Evolutionary conservation across 2,888 invertebrate species (phyloP).

Genomic region (Aproaerema taeniolella): DNA sequence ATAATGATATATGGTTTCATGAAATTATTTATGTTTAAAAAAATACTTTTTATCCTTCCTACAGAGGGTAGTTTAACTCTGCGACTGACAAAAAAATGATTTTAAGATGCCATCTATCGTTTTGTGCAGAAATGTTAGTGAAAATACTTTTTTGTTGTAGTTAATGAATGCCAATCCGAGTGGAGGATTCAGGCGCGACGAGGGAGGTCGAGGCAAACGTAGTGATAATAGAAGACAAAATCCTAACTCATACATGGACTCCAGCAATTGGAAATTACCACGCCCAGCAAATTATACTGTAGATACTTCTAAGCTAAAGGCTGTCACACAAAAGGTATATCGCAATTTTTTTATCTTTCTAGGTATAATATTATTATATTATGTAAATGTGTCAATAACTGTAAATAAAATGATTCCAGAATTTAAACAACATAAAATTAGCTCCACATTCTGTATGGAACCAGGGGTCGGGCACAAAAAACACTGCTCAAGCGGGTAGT

Average conservation of each 20-base stretch:
- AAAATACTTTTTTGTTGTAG: no score
- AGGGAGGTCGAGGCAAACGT: conserved; percentile 67
- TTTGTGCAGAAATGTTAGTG: no score
- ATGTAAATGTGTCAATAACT: no score
- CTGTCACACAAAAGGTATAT: conserved; percentile 52
- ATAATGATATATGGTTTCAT: no score
- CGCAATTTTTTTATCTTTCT: no score
- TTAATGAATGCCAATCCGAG: conserved; percentile 56
- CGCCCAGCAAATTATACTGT: conserved; percentile 49
- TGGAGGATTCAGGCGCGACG: conserved; percentile 77
- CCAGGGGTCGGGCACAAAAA: conserved; percentile 61
- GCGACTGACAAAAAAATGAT: no score
- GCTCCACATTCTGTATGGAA: conserved; percentile 61
- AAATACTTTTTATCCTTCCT: no score
- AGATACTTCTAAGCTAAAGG: conserved; percentile 60
- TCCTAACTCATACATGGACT: conserved; percentile 42
- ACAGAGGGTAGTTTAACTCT: no score
- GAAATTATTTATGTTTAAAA: no score
- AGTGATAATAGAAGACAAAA: conserved; percentile 56
- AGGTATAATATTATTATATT: background rate
- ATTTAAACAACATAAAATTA: conserved; percentile 53
- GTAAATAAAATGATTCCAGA: no score
- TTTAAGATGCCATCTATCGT: no score
- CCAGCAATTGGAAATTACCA: conserved; percentile 50
- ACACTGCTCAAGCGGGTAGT: conserved; percentile 41